A percentile compares a stretch with the other conserved stretches of the same genome.
These are phyloP conservation scores for Drosophila varians DNA, from an alignment of 1,140 invertebrate species.

Conservation along the genomic window DNA sequence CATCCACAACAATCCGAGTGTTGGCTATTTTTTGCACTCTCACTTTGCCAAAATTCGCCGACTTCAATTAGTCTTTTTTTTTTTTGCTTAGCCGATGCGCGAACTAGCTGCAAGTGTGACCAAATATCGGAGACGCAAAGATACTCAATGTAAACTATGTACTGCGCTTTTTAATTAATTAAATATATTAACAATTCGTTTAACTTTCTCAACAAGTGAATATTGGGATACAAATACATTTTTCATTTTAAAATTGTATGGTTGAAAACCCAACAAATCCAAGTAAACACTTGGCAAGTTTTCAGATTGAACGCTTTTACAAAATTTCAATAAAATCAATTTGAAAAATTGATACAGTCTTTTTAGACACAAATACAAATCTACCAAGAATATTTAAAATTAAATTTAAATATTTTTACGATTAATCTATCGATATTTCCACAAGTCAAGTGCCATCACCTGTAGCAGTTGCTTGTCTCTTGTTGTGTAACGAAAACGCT, in stretches of 20 bases:
- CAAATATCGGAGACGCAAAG: not conserved
- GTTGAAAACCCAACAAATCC: not conserved
- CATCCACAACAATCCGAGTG: not conserved
- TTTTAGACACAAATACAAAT: not conserved
- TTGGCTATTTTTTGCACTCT: not conserved
- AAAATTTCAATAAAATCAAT: not conserved
- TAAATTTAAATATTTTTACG: not conserved
- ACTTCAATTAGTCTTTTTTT: conserved; percentile 3
- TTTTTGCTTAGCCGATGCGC: not conserved
- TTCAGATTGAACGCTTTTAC: not conserved
- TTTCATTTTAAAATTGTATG: not conserved
- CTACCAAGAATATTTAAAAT: not conserved
- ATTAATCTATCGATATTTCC: not conserved
- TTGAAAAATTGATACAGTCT: not conserved
- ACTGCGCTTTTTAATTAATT: too few species aligned
- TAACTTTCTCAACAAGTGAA: too few species aligned
- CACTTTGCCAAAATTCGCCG: not conserved
- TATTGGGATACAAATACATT: too few species aligned
- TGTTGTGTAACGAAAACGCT: conserved; percentile 59
- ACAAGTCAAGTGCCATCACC: conserved; percentile 20
- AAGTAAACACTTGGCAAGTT: not conserved
- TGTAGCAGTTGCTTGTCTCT: conserved; percentile 31
- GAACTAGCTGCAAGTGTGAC: not conserved
- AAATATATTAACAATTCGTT: too few species aligned
- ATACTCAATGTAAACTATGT: not conserved